phyloP scores from a whole-genome alignment of 2,113 vertebrate genomes.

The Mus musculus region DNA sequence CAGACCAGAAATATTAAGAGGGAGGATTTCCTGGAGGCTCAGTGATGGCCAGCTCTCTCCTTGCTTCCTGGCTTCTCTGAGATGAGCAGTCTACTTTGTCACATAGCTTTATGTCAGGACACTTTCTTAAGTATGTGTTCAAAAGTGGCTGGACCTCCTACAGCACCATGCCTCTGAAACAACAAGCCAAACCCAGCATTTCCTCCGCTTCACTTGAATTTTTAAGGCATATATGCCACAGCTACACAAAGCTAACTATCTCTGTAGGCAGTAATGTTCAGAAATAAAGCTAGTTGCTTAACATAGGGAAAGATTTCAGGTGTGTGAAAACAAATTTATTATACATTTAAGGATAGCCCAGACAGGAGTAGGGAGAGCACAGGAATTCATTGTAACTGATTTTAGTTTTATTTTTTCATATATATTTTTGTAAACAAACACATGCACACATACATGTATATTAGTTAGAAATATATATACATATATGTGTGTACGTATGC shows the following conservation, averaged over 20 bases:
- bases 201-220: neutral
- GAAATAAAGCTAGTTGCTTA: neutral
- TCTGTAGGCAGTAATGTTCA: neutral
- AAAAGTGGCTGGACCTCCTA: neutral
- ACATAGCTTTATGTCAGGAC: neutral
- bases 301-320: neutral
- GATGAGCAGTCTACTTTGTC: neutral
- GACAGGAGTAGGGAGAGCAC: neutral
- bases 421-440: too few species aligned
- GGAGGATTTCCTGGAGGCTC: neutral
- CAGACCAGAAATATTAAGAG: neutral
- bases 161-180: neutral
- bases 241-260: neutral
- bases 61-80: neutral
- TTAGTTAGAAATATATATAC: neutral
- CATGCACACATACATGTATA: neutral
- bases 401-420: neutral
- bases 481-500: accelerated
- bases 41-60: neutral
- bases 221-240: neutral
- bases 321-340: neutral
- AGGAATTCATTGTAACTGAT: neutral
- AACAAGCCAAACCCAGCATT: neutral
- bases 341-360: neutral
- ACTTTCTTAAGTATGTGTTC: accelerated